Conservation (phyloP, 2,888 invertebrate species). For the Aproaerema taeniolella region DNA sequence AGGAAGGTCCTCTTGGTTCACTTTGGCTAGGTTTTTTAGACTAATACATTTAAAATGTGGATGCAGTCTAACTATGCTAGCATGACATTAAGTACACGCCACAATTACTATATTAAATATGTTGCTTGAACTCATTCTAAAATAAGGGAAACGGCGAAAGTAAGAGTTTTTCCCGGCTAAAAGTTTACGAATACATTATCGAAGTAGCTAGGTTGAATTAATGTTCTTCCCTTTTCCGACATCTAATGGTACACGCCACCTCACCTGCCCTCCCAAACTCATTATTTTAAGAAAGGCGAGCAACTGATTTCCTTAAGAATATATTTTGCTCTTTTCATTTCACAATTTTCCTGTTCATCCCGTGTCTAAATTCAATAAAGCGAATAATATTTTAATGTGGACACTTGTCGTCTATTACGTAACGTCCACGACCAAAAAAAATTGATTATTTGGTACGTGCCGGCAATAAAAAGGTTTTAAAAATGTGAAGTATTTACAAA, state of each 20-base stretch:
- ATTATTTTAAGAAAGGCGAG: constrained; percentile 29
- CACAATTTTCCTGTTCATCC: constrained; percentile 19
- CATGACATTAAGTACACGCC: no score
- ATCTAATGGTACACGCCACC: constrained; percentile 27
- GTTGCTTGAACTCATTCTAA: no score
- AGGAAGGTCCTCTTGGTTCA: no score
- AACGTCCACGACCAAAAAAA: constrained; percentile 15
- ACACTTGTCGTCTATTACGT: constrained; percentile 24
- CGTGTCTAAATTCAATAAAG: constrained; percentile 27
- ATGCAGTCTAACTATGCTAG: no score
- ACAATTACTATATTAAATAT: no score
- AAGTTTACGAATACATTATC: constrained; percentile 39
- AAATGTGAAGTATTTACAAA: no score
- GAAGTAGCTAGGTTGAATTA: constrained; percentile 33
- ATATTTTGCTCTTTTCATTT: constrained; percentile 22
- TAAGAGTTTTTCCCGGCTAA: constrained; percentile 22
- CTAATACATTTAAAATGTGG: no score
- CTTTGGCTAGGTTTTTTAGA: no score
- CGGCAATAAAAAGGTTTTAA: no score
- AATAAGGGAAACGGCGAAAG: constrained; percentile 6
- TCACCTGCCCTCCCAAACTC: constrained; percentile 26
- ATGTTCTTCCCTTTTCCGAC: constrained; percentile 29
- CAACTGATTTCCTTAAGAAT: constrained; percentile 14
- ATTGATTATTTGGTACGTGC: no score
- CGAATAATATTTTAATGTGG: constrained; percentile 28